Evolutionary conservation across 2,888 invertebrate species (phyloP).

Genomic region (Colletes collaris): DNA sequence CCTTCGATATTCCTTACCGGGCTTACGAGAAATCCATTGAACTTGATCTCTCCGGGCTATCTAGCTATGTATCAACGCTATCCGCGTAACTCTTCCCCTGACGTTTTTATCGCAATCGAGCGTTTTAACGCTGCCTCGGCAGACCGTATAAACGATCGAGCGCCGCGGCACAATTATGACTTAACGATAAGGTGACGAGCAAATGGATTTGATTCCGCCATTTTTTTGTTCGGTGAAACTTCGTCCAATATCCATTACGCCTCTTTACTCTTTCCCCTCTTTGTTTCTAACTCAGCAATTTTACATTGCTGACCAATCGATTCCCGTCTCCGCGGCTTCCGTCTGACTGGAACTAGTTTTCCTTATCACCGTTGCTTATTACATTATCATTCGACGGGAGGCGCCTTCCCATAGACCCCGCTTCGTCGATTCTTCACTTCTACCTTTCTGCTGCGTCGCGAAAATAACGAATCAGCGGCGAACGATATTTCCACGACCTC

Average conservation of each 20-base stretch:
- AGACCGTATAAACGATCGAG: conserved; percentile 30
- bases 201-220: conserved; percentile 48
- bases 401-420: background rate
- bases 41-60: conserved; percentile 38
- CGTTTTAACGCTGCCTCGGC: conserved; percentile 24
- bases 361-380: conserved; percentile 58
- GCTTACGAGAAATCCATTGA: conserved; percentile 53
- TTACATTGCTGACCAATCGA: conserved; percentile 58
- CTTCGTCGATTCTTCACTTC: conserved; percentile 21
- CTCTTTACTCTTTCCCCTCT: conserved; percentile 33
- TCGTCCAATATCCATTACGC: conserved; percentile 56
- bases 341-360: conserved; percentile 50
- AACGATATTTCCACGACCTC: background rate
- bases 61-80: conserved; percentile 42
- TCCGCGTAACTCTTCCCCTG: conserved; percentile 26
- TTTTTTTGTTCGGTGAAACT: conserved; percentile 21
- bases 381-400: conserved; percentile 49
- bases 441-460: conserved; percentile 44
- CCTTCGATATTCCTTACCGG: conserved; percentile 44
- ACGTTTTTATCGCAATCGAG: conserved; percentile 22
- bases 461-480: conserved; percentile 28
- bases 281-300: conserved; percentile 52
- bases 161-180: conserved; percentile 39
- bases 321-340: conserved; percentile 37
- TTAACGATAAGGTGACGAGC: conserved; percentile 56